Evolutionary conservation across 2,113 vertebrate genomes (phyloP).

Genomic region (Mirounga angustirostris): DNA sequence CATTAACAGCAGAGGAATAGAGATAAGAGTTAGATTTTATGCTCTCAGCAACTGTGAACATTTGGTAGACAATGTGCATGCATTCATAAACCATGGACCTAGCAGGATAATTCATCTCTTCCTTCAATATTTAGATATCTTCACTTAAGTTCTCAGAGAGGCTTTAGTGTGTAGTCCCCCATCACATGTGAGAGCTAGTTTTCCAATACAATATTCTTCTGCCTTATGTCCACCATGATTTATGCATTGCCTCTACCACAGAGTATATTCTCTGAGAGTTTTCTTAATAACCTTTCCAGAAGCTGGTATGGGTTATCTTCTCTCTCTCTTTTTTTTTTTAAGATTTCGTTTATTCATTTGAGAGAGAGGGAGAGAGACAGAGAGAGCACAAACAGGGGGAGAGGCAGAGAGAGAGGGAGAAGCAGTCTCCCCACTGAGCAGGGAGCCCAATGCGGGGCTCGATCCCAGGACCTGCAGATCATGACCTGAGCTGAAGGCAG

Average conservation of each 20-base stretch:
- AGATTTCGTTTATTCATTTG: no score
- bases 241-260: slow-evolving; percentile 43
- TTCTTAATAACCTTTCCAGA: slow-evolving; percentile 20
- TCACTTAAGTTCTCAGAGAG: slow-evolving; percentile 32
- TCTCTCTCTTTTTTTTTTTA: background rate
- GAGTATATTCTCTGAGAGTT: slow-evolving; percentile 28
- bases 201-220: background rate
- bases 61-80: slow-evolving; percentile 60
- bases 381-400: no score
- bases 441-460: no score
- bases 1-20: slow-evolving; percentile 55
- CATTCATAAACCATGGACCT: slow-evolving; percentile 72
- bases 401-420: no score
- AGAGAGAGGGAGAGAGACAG: no score
- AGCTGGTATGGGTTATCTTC: slow-evolving; percentile 47
- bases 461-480: no score
- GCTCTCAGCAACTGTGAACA: slow-evolving; percentile 67
- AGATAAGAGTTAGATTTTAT: slow-evolving; percentile 74
- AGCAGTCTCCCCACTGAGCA: no score
- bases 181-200: background rate
- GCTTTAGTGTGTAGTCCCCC: background rate
- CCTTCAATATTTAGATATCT: slow-evolving; percentile 61
- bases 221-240: background rate
- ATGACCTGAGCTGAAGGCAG: no score
- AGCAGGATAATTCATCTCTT: slow-evolving; percentile 61